phyloP scores from a whole-genome alignment of 2,888 invertebrate species.

The Endotricha flammealis region DNA sequence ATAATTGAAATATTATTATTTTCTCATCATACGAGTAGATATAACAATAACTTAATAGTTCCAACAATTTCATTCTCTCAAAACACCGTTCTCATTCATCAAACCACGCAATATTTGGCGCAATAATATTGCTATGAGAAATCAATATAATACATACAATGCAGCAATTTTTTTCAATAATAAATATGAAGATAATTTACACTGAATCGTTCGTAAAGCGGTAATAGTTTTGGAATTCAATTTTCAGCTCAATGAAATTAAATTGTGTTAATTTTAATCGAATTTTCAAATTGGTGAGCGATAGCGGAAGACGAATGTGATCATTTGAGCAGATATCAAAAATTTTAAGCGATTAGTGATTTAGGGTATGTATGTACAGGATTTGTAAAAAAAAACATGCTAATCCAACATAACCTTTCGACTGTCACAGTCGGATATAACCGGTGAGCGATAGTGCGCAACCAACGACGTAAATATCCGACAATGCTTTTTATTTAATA shows the following conservation, averaged over 20 bases:
- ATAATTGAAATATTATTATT: background rate
- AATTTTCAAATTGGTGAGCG: constrained; percentile 34
- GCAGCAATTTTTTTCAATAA: too few relatives aligned
- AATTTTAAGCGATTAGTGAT: constrained; percentile 20
- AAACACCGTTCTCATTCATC: constrained; percentile 9
- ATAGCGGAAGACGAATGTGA: constrained; percentile 63
- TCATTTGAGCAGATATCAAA: constrained; percentile 43
- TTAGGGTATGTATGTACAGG: constrained; percentile 12
- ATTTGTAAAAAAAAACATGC: too few relatives aligned
- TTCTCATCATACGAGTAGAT: constrained; percentile 2
- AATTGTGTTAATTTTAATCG: background rate
- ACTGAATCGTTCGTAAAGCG: too few relatives aligned
- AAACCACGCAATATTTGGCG: constrained; percentile 39
- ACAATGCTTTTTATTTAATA: too few relatives aligned
- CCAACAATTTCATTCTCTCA: constrained; percentile 11
- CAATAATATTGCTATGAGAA: constrained; percentile 39
- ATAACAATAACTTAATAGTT: constrained; percentile 3
- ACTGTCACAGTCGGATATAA: too few relatives aligned
- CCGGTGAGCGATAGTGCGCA: too few relatives aligned
- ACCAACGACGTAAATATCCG: too few relatives aligned
- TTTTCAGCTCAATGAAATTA: background rate
- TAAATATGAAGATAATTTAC: constrained; percentile 6
- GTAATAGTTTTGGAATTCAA: too few relatives aligned
- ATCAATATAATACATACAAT: too few relatives aligned
- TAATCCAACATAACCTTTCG: too few relatives aligned